Evolutionary conservation across 1,140 invertebrate species (phyloP).

Genomic region (Plectus sambesii): DNA sequence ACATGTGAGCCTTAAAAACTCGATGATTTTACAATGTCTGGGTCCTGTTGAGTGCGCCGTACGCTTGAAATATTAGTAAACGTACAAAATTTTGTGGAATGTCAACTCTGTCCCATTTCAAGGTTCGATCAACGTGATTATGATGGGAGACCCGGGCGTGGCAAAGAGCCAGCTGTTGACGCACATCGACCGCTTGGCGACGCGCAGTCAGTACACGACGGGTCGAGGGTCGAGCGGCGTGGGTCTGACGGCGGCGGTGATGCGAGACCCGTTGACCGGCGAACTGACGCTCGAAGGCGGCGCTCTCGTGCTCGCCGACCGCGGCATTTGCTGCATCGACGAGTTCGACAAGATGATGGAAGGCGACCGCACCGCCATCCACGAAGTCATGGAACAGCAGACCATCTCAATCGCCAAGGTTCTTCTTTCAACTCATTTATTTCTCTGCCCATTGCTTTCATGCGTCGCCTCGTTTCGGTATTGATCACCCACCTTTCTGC

Average conservation of each 20-base stretch:
- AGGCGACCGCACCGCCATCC: conserved; percentile 84
- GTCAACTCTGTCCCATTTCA: conserved; percentile 40
- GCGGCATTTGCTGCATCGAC: conserved; percentile 95
- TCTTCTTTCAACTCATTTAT: no score
- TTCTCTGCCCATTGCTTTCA: no score
- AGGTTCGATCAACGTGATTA: conserved; percentile 92
- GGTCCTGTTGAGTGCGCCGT: no score
- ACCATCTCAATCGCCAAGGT: conserved; percentile 98
- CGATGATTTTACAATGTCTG: no score
- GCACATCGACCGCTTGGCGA: conserved; percentile 83
- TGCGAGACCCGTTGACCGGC: conserved; percentile 91
- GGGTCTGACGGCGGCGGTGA: conserved; percentile 90
- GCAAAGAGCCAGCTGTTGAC: conserved; percentile 92
- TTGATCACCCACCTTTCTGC: no score
- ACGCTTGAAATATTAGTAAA: neutral
- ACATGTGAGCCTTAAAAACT: neutral
- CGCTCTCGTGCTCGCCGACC: conserved; percentile 90
- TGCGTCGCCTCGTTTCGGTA: no score
- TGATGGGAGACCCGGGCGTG: conserved; percentile 99
- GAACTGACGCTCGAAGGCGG: conserved; percentile 96
- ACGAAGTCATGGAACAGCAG: conserved; percentile 98
- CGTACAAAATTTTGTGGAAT: neutral
- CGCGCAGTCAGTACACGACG: conserved; percentile 87
- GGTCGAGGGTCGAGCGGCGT: conserved; percentile 93
- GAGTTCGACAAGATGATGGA: conserved; percentile 99